Evolutionary conservation across 2,888 invertebrate genomes (phyloP).

Genomic region (Rhyacophila evoluta): DNA sequence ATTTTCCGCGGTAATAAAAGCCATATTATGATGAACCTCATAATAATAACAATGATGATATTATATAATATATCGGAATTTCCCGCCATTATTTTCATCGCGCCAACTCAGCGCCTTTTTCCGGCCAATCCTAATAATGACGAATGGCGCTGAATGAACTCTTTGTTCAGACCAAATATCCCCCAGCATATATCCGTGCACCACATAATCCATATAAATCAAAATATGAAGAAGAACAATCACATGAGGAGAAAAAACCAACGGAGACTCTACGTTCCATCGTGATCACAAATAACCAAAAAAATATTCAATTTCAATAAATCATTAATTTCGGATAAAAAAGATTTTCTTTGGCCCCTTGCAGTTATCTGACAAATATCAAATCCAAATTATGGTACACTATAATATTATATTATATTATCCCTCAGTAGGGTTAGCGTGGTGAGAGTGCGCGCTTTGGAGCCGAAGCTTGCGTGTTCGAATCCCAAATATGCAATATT

Average conservation of each 20-base stretch:
- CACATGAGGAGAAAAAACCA: background rate
- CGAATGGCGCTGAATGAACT: slow-evolving; percentile 41
- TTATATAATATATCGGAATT: slow-evolving; percentile 26
- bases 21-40: slow-evolving; percentile 37
- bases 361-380: no score
- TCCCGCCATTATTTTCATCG: slow-evolving; percentile 20
- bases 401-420: no score
- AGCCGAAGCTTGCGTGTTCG: no score
- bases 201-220: slow-evolving; percentile 22
- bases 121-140: slow-evolving; percentile 49
- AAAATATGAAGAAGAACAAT: background rate
- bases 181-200: slow-evolving; percentile 33
- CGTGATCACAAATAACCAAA: no score
- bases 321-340: no score
- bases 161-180: slow-evolving; percentile 34
- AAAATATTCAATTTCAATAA: no score
- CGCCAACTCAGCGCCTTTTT: slow-evolving; percentile 47
- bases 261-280: no score
- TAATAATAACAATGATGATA: slow-evolving; percentile 45
- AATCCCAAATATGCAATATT: no score
- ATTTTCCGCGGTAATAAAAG: slow-evolving; percentile 27
- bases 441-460: no score
- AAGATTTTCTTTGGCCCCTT: no score
- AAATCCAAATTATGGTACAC: no score
- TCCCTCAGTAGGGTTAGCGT: no score